phyloP scores from a whole-genome alignment of 2,113 vertebrate genomes.

The Lycaon pictus region DNA sequence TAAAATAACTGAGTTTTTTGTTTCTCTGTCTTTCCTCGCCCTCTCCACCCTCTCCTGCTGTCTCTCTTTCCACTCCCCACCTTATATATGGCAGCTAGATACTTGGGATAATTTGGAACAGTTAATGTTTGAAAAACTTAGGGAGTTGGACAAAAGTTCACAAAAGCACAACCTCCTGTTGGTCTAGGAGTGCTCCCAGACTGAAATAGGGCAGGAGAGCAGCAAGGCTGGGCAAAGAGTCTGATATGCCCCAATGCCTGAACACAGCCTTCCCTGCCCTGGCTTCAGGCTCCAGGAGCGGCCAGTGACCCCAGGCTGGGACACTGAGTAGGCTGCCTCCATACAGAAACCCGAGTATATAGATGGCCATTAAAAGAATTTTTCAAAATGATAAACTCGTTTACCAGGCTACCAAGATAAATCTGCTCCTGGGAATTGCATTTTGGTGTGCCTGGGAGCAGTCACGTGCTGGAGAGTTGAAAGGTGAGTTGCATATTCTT shows the following conservation, averaged over 20 bases:
- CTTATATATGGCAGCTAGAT: not conserved
- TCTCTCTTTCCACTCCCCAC: not conserved
- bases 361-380: constrained; percentile 72
- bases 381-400: constrained; percentile 76
- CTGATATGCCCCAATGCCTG: not conserved
- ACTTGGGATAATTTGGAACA: constrained; percentile 22
- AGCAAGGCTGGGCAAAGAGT: not conserved
- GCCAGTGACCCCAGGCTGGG: not conserved
- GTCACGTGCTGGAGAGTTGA: constrained; percentile 73
- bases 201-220: not conserved
- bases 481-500: constrained; percentile 81
- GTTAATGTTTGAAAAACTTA: constrained; percentile 59
- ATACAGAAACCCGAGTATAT: constrained; percentile 24
- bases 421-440: constrained; percentile 67
- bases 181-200: not conserved
- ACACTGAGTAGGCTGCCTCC: not conserved
- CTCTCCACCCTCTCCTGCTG: not conserved
- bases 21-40: not conserved
- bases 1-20: constrained; percentile 12
- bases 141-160: constrained; percentile 54
- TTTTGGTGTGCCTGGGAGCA: constrained; percentile 52
- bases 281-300: not conserved
- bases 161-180: not conserved
- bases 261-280: not conserved
- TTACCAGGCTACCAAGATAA: constrained; percentile 68